Evolutionary conservation across 2,797 vertebrate genomes (phyloP).

Genomic region (Tokudaia tokunoshimensis): DNA sequence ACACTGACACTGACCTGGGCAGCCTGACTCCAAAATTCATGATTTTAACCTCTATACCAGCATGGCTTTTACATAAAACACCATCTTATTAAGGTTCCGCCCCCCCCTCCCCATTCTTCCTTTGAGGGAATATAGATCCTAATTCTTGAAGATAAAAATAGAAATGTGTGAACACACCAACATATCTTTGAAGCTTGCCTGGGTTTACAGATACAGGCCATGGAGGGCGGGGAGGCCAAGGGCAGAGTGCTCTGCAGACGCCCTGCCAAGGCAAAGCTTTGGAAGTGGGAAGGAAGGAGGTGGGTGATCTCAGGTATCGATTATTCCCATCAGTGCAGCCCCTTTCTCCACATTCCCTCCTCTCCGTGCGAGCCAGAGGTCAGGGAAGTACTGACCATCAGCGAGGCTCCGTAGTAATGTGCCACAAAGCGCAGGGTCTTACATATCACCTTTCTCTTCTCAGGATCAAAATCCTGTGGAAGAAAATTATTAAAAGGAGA

Average conservation of each 20-base stretch:
- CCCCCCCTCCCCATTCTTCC: not conserved
- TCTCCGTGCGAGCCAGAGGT: not conserved
- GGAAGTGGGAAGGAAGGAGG: not conserved
- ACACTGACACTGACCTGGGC: not conserved
- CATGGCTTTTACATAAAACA: not conserved
- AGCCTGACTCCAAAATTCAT: not conserved
- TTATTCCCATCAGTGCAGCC: not conserved
- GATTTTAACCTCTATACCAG: slow-evolving; percentile 26
- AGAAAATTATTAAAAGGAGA: slow-evolving; percentile 74
- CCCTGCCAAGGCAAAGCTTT: not conserved
- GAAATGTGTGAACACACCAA: not conserved
- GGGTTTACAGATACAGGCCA: not conserved
- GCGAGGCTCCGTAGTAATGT: slow-evolving; percentile 95
- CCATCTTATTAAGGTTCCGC: not conserved
- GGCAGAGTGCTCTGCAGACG: not conserved
- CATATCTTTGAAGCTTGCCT: not conserved
- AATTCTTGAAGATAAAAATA: slow-evolving; percentile 9
- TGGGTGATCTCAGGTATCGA: not conserved
- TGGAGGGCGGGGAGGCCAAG: not conserved
- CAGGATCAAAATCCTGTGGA: slow-evolving; percentile 95
- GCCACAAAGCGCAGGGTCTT: slow-evolving; percentile 96
- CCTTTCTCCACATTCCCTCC: not conserved
- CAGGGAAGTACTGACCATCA: slow-evolving; percentile 91
- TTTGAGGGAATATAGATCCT: not conserved
- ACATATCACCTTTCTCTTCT: slow-evolving; percentile 94